Evolutionary conservation across 2,797 vertebrate genomes (phyloP), one percentile per base, ranked within the genome.

Genomic region (Cichlasoma orientale): DNA sequence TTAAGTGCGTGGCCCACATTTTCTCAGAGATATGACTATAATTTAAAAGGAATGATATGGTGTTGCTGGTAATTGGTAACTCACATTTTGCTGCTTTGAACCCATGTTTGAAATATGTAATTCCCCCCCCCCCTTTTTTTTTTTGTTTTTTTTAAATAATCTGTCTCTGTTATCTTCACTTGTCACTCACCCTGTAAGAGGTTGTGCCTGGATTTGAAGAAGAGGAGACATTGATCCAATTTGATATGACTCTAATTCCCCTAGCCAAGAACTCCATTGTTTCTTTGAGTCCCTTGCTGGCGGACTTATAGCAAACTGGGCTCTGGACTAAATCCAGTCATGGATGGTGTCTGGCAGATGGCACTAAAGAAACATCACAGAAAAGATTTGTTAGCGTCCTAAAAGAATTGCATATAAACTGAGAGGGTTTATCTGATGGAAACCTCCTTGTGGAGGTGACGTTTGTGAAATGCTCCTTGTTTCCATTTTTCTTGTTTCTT

Each of bases 201-300:
- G 82, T 80, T 79, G 79, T 74, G 73, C 68, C 81, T 78, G 74
- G 80, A 78, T 83, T 85, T 84, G 50, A 75, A 82, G 85, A 74
- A 68, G 36, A 82, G 33, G 68, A 89, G 84, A 88, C 79, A 75
- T 56, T 83, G 85, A 91, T 93, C 83, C 86, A 85, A 77, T 88
- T 87, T 88, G 78, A 91, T 84, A 80, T 79, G 81, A 86, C 79
- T 89, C 54, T 87, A 77, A 85, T 90, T 87, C 81, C 76, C 78
- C n/a, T 3, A 79, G 83, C 89, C 77, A 86, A 83, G 66, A 87
- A 74, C 63, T 86, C 41, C 56, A 84, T 90, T 91, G 84, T 84
- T 84, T 82, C 73, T 78, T 83, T 87, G 58, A 82, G 83, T 84
- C 75, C 59, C 72, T 72, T 90, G 33, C 72, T 92, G 85, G 86